Percentiles rank a stretch among this genome's conserved stretches.
Evolutionary conservation across 1,140 invertebrate genomes (phyloP).

Genomic region (Nasonia giraulti): DNA sequence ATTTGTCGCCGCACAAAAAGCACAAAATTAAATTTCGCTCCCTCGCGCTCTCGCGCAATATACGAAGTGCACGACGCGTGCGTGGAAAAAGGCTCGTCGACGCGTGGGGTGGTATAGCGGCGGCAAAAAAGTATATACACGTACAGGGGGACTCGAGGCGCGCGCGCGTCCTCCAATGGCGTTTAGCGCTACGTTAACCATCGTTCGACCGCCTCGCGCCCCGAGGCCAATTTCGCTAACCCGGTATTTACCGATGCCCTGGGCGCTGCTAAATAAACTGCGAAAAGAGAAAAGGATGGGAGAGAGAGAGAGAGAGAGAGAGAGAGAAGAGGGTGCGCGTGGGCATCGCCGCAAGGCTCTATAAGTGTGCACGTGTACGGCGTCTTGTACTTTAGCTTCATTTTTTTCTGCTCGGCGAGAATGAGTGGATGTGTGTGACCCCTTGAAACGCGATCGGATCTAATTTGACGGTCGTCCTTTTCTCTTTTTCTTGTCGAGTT

Average conservation of each 20-base stretch:
- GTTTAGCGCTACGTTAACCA: conserved; percentile 75
- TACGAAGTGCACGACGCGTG: conserved; percentile 56
- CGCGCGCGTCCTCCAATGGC: conserved; percentile 69
- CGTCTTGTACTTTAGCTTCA: not conserved
- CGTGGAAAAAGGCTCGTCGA: conserved; percentile 35
- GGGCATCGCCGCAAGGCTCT: not conserved
- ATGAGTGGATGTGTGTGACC: not conserved
- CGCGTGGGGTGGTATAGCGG: conserved; percentile 12
- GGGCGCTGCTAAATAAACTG: conserved; percentile 74
- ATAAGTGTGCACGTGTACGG: conserved; percentile 19
- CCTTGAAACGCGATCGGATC: conserved; percentile 40
- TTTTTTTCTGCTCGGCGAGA: not conserved
- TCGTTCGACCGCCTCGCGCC: conserved; percentile 68
- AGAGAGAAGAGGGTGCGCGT: conserved; percentile 28
- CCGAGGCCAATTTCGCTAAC: conserved; percentile 73
- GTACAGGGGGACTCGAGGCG: conserved; percentile 55
- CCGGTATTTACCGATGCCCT: conserved; percentile 74
- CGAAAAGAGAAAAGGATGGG: conserved; percentile 60
- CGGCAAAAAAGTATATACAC: conserved; percentile 44
- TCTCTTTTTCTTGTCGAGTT: not conserved
- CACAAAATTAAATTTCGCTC: conserved; percentile 74
- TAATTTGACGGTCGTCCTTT: conserved; percentile 34
- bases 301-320: not conserved
- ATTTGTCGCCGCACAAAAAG: conserved; percentile 72
- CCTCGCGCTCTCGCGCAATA: conserved; percentile 67